Conservation (phyloP, 2,888 invertebrate species). For the Phrixothrix hirtus region DNA sequence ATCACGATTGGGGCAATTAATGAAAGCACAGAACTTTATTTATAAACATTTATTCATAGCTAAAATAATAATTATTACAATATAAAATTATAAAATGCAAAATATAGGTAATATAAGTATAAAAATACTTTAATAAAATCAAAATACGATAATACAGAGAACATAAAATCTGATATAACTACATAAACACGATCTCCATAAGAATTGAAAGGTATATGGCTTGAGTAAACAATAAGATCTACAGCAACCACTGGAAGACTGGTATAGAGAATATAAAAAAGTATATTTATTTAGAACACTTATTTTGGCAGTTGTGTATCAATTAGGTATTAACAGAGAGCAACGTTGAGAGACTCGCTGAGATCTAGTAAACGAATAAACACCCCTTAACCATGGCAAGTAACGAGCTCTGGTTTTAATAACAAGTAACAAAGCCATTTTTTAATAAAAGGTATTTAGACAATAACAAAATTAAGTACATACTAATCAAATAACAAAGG, state of each 20-base stretch:
- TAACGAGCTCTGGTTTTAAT: conserved; percentile 41
- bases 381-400: conserved; percentile 54
- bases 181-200: conserved; percentile 46
- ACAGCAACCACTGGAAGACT: conserved; percentile 33
- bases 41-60: conserved; percentile 45
- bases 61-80: conserved; percentile 51
- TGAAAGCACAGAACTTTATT: conserved; percentile 16
- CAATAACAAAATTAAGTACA: conserved; percentile 29
- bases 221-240: conserved; percentile 33
- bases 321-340: conserved; percentile 21
- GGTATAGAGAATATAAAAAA: background rate
- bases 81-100: conserved; percentile 56
- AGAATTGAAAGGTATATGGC: conserved; percentile 40
- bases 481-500: conserved; percentile 32
- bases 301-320: conserved; percentile 33
- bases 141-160: conserved; percentile 52
- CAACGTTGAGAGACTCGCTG: conserved; percentile 35
- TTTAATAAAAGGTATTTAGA: conserved; percentile 23
- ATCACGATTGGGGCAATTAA: too few species aligned
- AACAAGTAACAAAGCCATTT: conserved; percentile 29
- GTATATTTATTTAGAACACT: conserved; percentile 32
- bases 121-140: conserved; percentile 55
- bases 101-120: conserved; percentile 53
- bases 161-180: conserved; percentile 56
- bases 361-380: conserved; percentile 48